Conservation (phyloP, 1,140 invertebrate species). For the Cheumatopsyche charites region DNA sequence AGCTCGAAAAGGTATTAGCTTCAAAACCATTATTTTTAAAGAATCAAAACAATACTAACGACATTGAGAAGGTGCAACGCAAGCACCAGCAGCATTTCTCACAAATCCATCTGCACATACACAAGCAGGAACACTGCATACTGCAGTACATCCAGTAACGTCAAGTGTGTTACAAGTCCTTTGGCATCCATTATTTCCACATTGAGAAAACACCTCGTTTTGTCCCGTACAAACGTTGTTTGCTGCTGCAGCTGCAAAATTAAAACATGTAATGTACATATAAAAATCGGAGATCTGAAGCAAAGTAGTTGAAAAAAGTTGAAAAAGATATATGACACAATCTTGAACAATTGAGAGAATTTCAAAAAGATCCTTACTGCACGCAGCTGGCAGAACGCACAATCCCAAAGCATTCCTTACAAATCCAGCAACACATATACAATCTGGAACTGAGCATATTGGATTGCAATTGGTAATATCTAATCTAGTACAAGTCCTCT, state of each 20-base stretch:
- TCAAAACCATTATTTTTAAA: too few relatives aligned
- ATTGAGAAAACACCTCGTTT: constrained; percentile 32
- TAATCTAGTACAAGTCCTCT: background rate
- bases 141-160: background rate
- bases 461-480: background rate
- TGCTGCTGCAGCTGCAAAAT: background rate
- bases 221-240: background rate
- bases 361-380: background rate
- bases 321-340: too few relatives aligned
- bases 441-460: background rate
- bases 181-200: constrained; percentile 38
- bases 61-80: background rate
- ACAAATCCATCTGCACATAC: constrained; percentile 33
- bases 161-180: constrained; percentile 26
- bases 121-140: constrained; percentile 23
- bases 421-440: background rate
- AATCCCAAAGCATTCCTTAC: background rate
- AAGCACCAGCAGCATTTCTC: background rate
- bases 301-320: too few relatives aligned
- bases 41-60: background rate
- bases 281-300: too few relatives aligned
- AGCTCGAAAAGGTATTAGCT: too few relatives aligned
- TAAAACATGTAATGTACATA: background rate
- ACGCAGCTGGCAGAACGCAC: background rate
- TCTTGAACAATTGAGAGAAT: too few relatives aligned